A percentile compares a stretch with the other conserved stretches of the same genome.
Evolutionary conservation across 2,888 invertebrate genomes (phyloP).

Genomic region (Drosophila diplacantha): DNA sequence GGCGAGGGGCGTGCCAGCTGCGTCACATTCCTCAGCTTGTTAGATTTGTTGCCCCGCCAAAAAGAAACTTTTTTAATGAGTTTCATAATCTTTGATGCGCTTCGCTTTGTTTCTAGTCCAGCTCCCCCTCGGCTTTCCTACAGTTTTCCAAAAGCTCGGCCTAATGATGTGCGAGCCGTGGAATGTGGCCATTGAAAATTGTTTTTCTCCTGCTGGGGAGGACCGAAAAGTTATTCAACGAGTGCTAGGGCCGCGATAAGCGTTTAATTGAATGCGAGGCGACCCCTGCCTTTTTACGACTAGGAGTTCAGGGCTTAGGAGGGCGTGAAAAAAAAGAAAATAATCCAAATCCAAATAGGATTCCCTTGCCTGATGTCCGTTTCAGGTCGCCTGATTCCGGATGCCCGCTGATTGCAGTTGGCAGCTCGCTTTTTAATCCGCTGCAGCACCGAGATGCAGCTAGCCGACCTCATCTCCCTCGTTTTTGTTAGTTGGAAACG

Average conservation of each 20-base stretch:
- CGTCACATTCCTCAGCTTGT: slow-evolving; percentile 39
- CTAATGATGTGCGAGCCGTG: slow-evolving; percentile 43
- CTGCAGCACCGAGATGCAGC: slow-evolving; percentile 5
- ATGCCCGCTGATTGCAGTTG: slow-evolving; percentile 21
- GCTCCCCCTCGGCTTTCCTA: not conserved
- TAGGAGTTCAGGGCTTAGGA: not conserved
- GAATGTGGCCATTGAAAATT: slow-evolving; percentile 37
- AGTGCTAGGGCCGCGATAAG: slow-evolving; percentile 60
- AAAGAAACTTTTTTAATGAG: slow-evolving; percentile 67
- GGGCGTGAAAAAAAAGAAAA: not conserved
- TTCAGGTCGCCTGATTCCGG: slow-evolving; percentile 29
- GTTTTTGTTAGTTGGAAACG: slow-evolving; percentile 5
- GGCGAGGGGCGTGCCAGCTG: slow-evolving; percentile 5
- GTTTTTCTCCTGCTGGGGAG: slow-evolving; percentile 15
- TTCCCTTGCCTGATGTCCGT: slow-evolving; percentile 26
- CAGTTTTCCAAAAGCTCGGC: slow-evolving; percentile 10
- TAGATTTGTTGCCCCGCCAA: slow-evolving; percentile 47
- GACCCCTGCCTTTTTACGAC: slow-evolving; percentile 12
- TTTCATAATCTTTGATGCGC: slow-evolving; percentile 66
- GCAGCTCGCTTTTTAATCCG: slow-evolving; percentile 25
- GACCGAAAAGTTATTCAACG: slow-evolving; percentile 31
- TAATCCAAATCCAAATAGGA: slow-evolving; percentile 16
- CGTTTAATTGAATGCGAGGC: slow-evolving; percentile 66
- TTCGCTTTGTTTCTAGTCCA: slow-evolving; percentile 37
- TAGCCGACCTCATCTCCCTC: slow-evolving; percentile 9